Evolutionary conservation across 2,888 invertebrate genomes (phyloP).

Genomic region (Scaptomyza flava): DNA sequence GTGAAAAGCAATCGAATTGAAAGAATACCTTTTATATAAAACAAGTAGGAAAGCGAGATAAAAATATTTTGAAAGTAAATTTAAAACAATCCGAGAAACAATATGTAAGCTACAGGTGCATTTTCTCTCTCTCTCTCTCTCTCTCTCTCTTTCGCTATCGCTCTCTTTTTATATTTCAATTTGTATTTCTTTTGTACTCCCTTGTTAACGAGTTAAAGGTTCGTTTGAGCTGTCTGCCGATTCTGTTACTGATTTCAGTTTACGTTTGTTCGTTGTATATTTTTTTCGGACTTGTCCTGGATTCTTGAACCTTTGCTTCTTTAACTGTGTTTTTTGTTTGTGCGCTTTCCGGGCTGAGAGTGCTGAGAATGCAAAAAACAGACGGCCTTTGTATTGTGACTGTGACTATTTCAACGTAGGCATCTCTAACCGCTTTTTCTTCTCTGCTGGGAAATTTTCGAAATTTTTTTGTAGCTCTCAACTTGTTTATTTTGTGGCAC

Average conservation of each 20-base stretch:
- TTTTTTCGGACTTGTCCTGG: conserved; percentile 9
- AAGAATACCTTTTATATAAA: no score
- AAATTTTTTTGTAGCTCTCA: conserved; percentile 42
- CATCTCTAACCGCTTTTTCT: background rate
- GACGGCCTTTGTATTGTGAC: conserved; percentile 51
- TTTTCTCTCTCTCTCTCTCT: background rate
- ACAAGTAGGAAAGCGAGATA: no score
- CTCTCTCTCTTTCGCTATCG: no score
- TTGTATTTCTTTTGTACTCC: background rate
- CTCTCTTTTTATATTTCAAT: background rate
- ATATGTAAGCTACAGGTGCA: conserved; percentile 41
- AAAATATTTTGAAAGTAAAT: no score
- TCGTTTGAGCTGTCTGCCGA: conserved; percentile 42
- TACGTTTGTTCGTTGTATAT: conserved; percentile 6
- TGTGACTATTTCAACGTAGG: conserved; percentile 5
- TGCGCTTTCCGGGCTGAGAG: conserved; percentile 48
- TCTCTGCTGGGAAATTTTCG: conserved; percentile 51
- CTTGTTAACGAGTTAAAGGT: conserved; percentile 49
- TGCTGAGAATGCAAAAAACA: conserved; percentile 73
- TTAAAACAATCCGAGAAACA: conserved; percentile 6
- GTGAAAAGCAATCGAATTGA: no score
- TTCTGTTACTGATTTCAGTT: conserved; percentile 6
- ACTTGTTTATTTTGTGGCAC: conserved; percentile 21
- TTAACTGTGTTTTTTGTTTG: conserved; percentile 24
- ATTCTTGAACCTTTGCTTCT: conserved; percentile 9